Evolutionary conservation across 2,113 vertebrate species (phyloP).

Genomic region (Aldabrachelys gigantea): DNA sequence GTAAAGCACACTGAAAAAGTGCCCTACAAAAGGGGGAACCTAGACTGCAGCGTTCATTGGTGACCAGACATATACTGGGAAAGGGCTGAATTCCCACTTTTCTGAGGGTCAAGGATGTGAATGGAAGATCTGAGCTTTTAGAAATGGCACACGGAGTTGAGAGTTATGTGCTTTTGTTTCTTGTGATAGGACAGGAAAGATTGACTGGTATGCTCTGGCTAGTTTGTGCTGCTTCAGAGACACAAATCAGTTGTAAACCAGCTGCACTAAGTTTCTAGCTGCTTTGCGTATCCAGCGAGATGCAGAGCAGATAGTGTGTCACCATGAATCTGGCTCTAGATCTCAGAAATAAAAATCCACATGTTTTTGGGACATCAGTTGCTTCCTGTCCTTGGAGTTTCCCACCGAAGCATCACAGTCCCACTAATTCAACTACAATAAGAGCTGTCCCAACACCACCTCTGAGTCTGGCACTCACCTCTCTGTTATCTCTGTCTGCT

Average conservation of each 20-base stretch:
- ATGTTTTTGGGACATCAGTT: not conserved
- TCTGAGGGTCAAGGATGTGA: not conserved
- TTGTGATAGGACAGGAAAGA: no score
- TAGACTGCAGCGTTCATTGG: not conserved
- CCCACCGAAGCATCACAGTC: not conserved
- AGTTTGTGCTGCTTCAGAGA: not conserved
- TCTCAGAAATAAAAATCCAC: not conserved
- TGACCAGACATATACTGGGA: not conserved
- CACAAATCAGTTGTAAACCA: not conserved
- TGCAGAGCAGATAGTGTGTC: not conserved
- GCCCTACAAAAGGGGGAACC: not conserved
- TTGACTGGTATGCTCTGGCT: fast-evolving
- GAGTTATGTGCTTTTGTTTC: not conserved
- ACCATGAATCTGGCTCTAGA: not conserved
- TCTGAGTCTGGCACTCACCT: constrained; percentile 81
- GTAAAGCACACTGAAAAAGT: not conserved
- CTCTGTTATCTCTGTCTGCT: constrained; percentile 94
- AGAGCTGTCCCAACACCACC: fast-evolving
- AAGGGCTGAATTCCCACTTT: not conserved
- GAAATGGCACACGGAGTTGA: not conserved
- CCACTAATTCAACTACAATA: fast-evolving
- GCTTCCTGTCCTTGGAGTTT: not conserved
- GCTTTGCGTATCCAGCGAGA: not conserved
- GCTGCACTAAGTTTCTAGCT: fast-evolving
- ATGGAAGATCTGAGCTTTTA: not conserved